Conservation (phyloP, 2,113 vertebrate genomes). For the Hippopotamus amphibius region DNA sequence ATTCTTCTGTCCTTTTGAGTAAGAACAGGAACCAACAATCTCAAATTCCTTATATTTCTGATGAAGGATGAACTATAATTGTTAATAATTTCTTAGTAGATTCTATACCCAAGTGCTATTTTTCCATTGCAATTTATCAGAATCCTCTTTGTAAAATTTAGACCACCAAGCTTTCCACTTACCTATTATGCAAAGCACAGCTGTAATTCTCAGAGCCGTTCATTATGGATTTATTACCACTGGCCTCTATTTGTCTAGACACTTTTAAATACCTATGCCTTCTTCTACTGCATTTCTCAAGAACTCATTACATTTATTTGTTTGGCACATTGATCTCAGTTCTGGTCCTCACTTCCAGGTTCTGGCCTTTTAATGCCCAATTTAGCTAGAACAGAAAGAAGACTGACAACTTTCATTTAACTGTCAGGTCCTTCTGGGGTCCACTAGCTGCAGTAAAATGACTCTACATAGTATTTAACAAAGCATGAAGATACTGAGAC, state of each 20-base stretch:
- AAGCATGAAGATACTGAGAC: slow-evolving; percentile 44
- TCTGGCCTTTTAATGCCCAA: slow-evolving; percentile 40
- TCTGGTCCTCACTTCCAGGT: slow-evolving; percentile 12
- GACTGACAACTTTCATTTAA: slow-evolving; percentile 72
- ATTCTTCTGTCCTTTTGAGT: slow-evolving; percentile 46
- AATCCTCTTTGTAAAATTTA: not conserved
- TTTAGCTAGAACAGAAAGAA: not conserved
- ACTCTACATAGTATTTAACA: slow-evolving; percentile 61
- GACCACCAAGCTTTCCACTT: not conserved
- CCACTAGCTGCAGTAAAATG: slow-evolving; percentile 47
- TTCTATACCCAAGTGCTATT: not conserved
- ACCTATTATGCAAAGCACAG: slow-evolving; percentile 38
- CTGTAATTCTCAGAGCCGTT: not conserved
- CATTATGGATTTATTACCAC: slow-evolving; percentile 47
- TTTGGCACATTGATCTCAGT: slow-evolving; percentile 44
- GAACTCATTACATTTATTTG: slow-evolving; percentile 43
- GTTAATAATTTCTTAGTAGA: not conserved
- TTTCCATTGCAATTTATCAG: not conserved
- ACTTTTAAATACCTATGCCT: not conserved
- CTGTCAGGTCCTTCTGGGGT: slow-evolving; percentile 52
- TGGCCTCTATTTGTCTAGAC: slow-evolving; percentile 43
- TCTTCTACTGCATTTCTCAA: slow-evolving; percentile 42
- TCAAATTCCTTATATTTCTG: slow-evolving; percentile 69
- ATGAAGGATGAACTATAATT: slow-evolving; percentile 68
- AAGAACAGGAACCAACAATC: slow-evolving; percentile 54